Evolutionary conservation across 2,113 vertebrate species (phyloP).

Genomic region (Dolichallabes microphthalmus): DNA sequence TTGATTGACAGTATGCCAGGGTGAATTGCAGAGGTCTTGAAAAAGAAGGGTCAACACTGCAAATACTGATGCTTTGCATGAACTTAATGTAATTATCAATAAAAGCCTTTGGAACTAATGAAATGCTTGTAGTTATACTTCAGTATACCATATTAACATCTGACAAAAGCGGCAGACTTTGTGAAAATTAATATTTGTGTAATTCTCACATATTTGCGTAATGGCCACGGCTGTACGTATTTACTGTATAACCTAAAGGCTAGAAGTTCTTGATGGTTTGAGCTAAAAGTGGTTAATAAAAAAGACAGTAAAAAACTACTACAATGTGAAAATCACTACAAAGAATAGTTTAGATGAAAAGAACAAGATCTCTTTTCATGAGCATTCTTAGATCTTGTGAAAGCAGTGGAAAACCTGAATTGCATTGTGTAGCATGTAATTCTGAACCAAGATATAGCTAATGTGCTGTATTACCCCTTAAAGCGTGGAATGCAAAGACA

Average conservation of each 20-base stretch:
- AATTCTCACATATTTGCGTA: too few relatives aligned
- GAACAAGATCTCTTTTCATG: not conserved
- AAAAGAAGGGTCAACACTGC: too few relatives aligned
- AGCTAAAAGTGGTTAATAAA: not conserved
- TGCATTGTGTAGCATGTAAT: not conserved
- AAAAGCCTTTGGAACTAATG: too few relatives aligned
- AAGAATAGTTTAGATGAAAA: not conserved
- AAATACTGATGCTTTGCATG: too few relatives aligned
- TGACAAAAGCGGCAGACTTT: too few relatives aligned
- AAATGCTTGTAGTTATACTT: too few relatives aligned
- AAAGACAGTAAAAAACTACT: not conserved
- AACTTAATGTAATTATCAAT: too few relatives aligned
- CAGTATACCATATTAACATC: too few relatives aligned
- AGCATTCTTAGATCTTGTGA: not conserved
- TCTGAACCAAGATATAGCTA: not conserved
- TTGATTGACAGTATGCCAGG: too few relatives aligned
- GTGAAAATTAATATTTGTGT: too few relatives aligned
- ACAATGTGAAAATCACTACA: not conserved
- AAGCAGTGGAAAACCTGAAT: not conserved
- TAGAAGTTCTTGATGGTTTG: not conserved
- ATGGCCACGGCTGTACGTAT: not conserved
- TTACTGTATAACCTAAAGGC: not conserved
- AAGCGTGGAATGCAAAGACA: not conserved
- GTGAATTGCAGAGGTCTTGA: too few relatives aligned
- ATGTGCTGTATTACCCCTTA: not conserved